A percentile compares a stretch with the other conserved stretches of the same genome.
Conservation (phyloP, 2,113 vertebrate genomes). For the Gallinago jamesoni region DNA sequence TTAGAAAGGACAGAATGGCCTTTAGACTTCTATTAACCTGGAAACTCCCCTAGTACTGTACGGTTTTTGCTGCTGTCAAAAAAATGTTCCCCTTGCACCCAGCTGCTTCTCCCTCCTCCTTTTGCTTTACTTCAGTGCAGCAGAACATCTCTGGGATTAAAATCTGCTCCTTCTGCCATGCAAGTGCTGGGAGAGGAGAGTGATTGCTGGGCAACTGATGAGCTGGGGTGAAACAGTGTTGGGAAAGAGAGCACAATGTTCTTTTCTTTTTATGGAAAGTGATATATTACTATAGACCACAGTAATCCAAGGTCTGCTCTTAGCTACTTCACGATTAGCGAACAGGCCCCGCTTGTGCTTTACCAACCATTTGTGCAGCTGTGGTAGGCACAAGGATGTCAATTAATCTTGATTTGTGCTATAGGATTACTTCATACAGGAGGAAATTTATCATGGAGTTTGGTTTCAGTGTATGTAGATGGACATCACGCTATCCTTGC, state of each 20-base stretch:
- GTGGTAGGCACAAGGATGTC: constrained; percentile 25
- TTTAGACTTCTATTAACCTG: constrained; percentile 1
- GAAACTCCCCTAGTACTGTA: neutral
- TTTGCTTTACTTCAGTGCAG: neutral
- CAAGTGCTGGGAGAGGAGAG: constrained; percentile 23
- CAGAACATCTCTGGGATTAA: constrained; percentile 8
- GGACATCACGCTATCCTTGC: neutral
- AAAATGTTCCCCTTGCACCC: neutral
- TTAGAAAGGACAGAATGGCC: neutral
- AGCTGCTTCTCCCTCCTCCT: neutral
- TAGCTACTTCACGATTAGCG: constrained; percentile 5
- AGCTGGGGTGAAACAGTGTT: constrained; percentile 46
- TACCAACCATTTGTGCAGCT: constrained; percentile 51
- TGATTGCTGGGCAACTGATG: constrained; percentile 57
- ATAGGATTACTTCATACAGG: constrained; percentile 26
- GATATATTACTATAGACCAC: constrained; percentile 51
- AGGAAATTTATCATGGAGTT: constrained; percentile 21
- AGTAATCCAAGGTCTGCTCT: constrained; percentile 61
- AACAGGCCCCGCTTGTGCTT: constrained; percentile 57
- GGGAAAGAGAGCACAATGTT: constrained; percentile 61
- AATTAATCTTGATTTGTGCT: constrained; percentile 67
- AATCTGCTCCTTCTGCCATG: neutral
- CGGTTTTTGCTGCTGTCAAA: neutral
- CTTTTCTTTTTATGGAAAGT: constrained; percentile 69
- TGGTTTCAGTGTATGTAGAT: neutral